phyloP scores from a whole-genome alignment of 1,140 invertebrate genomes.

The Neodiprion fabricii region DNA sequence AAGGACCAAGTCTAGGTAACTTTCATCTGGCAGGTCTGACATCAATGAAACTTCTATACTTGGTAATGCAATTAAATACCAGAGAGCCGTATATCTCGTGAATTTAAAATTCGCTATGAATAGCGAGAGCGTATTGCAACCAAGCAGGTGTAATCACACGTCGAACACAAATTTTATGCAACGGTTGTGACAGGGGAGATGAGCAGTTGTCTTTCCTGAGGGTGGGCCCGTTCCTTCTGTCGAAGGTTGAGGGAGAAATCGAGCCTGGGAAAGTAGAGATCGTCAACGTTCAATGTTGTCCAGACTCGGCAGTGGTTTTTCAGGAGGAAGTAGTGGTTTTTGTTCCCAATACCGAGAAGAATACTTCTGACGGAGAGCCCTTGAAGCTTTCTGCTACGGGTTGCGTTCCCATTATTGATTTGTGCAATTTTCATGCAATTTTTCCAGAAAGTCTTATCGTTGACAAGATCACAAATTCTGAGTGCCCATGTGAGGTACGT shows the following conservation, averaged over 20 bases:
- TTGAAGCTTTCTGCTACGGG: slow-evolving; percentile 34
- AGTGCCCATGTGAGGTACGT: slow-evolving; percentile 37
- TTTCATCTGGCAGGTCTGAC: too few relatives aligned
- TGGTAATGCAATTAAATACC: too few relatives aligned
- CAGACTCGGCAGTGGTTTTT: slow-evolving; percentile 30
- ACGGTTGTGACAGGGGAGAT: background rate
- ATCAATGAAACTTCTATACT: too few relatives aligned
- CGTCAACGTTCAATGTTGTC: slow-evolving; percentile 32
- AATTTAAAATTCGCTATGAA: too few relatives aligned
- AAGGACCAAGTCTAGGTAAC: too few relatives aligned
- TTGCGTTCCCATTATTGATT: slow-evolving; percentile 40
- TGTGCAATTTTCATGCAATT: slow-evolving; percentile 39
- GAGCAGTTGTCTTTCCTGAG: slow-evolving; percentile 16
- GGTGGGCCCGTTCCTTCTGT: slow-evolving; percentile 36
- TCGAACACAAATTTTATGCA: too few relatives aligned
- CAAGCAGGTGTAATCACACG: too few relatives aligned
- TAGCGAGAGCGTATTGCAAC: too few relatives aligned
- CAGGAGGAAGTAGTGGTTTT: slow-evolving; percentile 34
- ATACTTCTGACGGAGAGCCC: slow-evolving; percentile 28
- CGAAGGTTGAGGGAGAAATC: slow-evolving; percentile 31
- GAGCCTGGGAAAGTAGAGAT: slow-evolving; percentile 27
- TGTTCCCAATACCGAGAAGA: slow-evolving; percentile 26
- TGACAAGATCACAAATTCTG: slow-evolving; percentile 36
- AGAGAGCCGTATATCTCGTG: too few relatives aligned
- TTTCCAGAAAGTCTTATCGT: slow-evolving; percentile 46